Conservation (phyloP, 2,113 vertebrate species). For the Plestiodon gilberti region DNA sequence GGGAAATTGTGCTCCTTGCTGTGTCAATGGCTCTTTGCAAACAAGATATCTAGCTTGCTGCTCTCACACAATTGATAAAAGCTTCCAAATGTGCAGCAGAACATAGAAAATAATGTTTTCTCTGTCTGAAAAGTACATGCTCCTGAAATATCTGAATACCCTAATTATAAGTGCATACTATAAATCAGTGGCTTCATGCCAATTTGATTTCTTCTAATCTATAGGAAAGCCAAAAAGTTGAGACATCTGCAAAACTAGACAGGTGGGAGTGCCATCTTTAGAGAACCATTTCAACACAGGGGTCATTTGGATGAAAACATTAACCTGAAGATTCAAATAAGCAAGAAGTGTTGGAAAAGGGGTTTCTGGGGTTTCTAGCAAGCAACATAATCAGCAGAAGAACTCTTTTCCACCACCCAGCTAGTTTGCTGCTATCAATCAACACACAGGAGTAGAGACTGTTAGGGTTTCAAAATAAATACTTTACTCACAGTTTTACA, state of each 20-base stretch:
- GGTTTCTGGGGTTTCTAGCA: no score
- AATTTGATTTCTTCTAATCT: background rate
- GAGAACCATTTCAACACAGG: background rate
- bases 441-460: no score
- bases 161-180: background rate
- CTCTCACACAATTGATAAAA: background rate
- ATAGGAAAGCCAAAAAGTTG: background rate
- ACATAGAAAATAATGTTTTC: background rate
- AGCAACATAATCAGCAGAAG: no score
- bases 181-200: background rate
- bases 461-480: no score
- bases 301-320: no score
- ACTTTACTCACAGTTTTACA: no score
- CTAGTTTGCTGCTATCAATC: background rate
- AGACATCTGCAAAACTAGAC: background rate
- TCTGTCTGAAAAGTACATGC: background rate
- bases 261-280: background rate
- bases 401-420: no score
- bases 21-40: constrained; percentile 9
- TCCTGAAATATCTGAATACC: background rate
- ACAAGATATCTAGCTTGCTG: accelerated
- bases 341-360: background rate
- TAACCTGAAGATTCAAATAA: background rate
- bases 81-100: background rate
- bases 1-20: background rate